Evolutionary conservation across 1,140 invertebrate species (phyloP), one percentile per base, ranked within the genome.

Genomic region (Drosophila arawakana): DNA sequence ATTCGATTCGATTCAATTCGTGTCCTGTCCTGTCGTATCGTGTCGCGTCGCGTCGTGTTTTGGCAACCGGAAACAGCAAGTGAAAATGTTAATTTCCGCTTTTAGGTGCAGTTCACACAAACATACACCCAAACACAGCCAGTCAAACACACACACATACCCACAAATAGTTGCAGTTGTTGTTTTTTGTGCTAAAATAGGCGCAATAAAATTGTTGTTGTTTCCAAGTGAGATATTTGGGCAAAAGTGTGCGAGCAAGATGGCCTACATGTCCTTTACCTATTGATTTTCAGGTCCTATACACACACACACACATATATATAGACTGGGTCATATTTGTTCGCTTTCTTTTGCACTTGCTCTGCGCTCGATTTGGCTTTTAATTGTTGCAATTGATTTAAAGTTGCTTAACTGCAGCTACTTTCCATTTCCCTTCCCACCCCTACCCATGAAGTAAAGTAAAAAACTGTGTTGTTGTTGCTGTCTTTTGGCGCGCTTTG

Each of bases 61-160:
- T 63, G 63, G 66, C 55, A 63, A 81, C 80, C 84, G 84, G 84
- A 88, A 88, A 89, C 81, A 84, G 84, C 80, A 58, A 89, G 80
- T 80, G 84, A 88, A 88, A 88, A 88, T 84, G 65, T 77, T 80
- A 84, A 88, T 88, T 88, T 88, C 84, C 84, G 84, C 78, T 88
- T 81, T 81, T 68, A 68, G 76, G 66, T 60, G 67, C 61, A 80
- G 60, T 18, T n/a, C 49, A 43, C 52, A 68, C 21, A 46, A 62
- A 52, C 43, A 63, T 65, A 58, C 50, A 60, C 46, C 57, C 57
- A 57, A 44, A 62, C 52, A 61, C 39, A 39, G 1, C 15, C 15
- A 15, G 15, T 15, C 15, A 15, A 15, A 15, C 13, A 62, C 52
- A 43, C 13, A 66, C 43, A 30, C 30, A 50, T 43, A 18, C 43